Percentiles rank a stretch among this genome's conserved stretches.
phyloP scores from a whole-genome alignment of 2,888 invertebrate species.

The Eupithecia subumbrata region DNA sequence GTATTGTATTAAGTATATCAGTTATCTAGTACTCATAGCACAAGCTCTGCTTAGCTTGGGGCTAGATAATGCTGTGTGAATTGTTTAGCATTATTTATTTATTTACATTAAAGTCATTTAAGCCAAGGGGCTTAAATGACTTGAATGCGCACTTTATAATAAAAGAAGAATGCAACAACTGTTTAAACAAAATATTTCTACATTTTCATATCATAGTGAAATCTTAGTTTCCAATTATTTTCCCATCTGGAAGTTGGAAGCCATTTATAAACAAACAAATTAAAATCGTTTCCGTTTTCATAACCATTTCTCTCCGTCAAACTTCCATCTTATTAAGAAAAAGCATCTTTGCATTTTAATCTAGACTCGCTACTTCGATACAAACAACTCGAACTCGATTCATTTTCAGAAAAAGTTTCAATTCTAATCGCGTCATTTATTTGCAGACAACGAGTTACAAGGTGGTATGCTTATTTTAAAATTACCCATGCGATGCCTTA shows the following conservation, averaged over 20 bases:
- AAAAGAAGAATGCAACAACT: not conserved
- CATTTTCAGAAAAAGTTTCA: not conserved
- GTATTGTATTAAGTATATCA: too few relatives aligned
- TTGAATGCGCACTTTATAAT: too few relatives aligned
- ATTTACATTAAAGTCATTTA: too few relatives aligned
- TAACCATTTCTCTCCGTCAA: constrained; percentile 35
- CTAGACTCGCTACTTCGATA: constrained; percentile 16
- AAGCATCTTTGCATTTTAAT: constrained; percentile 35
- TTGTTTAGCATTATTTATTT: too few relatives aligned
- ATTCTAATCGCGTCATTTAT: not conserved
- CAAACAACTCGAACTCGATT: constrained; percentile 11
- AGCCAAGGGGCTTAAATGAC: too few relatives aligned
- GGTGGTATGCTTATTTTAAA: too few relatives aligned
- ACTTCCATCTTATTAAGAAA: constrained; percentile 33
- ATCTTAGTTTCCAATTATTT: constrained; percentile 4
- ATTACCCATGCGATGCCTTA: too few relatives aligned
- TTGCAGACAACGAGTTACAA: not conserved
- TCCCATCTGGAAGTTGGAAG: constrained; percentile 15
- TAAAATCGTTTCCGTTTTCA: constrained; percentile 23
- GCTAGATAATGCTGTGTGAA: too few relatives aligned
- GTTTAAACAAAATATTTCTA: not conserved
- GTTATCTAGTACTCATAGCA: too few relatives aligned
- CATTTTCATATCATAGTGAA: not conserved
- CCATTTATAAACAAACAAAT: constrained; percentile 30
- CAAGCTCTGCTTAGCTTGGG: too few relatives aligned